Conservation (phyloP, 2,113 vertebrate genomes). For the Chionomys nivalis region DNA sequence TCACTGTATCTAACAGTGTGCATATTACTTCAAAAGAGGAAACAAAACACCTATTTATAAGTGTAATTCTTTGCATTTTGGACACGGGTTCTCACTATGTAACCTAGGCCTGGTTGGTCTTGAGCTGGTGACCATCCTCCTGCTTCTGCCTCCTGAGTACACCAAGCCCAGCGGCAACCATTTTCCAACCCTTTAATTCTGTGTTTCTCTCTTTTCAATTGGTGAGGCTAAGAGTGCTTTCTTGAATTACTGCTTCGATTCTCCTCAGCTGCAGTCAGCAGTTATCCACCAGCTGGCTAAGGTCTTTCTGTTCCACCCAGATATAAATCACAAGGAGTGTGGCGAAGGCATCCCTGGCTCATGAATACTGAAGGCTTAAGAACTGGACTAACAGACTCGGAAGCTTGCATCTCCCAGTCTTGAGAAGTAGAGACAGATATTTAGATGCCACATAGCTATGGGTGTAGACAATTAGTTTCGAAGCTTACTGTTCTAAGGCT, state of each 20-base stretch:
- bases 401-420: background rate
- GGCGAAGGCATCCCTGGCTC: background rate
- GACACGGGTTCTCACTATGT: background rate
- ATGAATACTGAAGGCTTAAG: background rate
- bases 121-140: background rate
- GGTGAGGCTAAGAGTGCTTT: background rate
- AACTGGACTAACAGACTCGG: background rate
- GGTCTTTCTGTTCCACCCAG: background rate
- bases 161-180: background rate
- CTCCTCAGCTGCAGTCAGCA: background rate
- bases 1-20: background rate
- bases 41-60: constrained; percentile 14
- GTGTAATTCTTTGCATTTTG: background rate
- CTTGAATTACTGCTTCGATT: background rate
- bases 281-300: background rate
- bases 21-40: background rate
- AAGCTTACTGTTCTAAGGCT: background rate
- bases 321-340: background rate
- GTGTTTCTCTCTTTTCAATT: background rate
- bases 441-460: background rate
- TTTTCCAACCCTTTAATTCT: background rate
- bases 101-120: background rate
- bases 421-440: background rate
- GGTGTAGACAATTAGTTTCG: background rate
- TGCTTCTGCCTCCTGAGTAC: background rate